Percentiles rank a stretch among this genome's conserved stretches.
These are phyloP conservation scores for Hypomecis punctinalis DNA, from an alignment of 2,888 invertebrate genomes.

Conservation along the genomic window DNA sequence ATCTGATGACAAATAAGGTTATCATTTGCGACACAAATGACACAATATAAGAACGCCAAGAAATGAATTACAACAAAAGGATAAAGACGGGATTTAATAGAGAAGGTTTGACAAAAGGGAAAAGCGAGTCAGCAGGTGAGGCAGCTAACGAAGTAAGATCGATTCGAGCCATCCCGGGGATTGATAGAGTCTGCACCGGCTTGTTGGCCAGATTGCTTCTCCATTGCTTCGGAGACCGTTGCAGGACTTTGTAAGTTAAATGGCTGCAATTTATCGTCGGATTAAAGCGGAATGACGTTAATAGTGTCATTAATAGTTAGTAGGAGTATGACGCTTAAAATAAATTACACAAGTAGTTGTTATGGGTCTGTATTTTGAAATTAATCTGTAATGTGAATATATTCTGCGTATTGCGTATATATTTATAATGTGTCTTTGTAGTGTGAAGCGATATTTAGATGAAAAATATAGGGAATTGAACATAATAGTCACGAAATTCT, in stretches of 20 bases:
- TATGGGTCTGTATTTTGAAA: too few species aligned
- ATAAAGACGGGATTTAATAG: slow-evolving; percentile 12
- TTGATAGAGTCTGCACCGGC: slow-evolving; percentile 50
- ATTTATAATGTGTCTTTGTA: too few species aligned
- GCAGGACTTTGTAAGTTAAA: slow-evolving; percentile 47
- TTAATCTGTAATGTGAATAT: too few species aligned
- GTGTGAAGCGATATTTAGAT: too few species aligned
- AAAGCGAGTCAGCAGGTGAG: slow-evolving; percentile 34
- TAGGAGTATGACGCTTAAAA: too few species aligned
- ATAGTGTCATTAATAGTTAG: neutral
- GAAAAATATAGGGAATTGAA: too few species aligned
- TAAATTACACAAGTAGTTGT: too few species aligned
- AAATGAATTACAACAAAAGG: slow-evolving; percentile 1
- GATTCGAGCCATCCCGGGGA: slow-evolving; percentile 51
- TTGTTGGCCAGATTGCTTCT: slow-evolving; percentile 44
- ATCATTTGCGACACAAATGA: neutral
- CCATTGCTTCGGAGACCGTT: slow-evolving; percentile 1
- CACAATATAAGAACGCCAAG: neutral
- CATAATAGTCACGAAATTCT: too few species aligned
- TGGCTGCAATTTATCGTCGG: slow-evolving; percentile 48
- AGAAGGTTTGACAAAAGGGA: slow-evolving; percentile 19
- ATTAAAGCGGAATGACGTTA: neutral
- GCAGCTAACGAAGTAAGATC: slow-evolving; percentile 48
- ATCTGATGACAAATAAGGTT: neutral
- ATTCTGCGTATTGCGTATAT: too few species aligned